A percentile compares a stretch with the other conserved stretches of the same genome.
Conservation (phyloP, 2,113 vertebrate species). For the Hystrix cristata region DNA sequence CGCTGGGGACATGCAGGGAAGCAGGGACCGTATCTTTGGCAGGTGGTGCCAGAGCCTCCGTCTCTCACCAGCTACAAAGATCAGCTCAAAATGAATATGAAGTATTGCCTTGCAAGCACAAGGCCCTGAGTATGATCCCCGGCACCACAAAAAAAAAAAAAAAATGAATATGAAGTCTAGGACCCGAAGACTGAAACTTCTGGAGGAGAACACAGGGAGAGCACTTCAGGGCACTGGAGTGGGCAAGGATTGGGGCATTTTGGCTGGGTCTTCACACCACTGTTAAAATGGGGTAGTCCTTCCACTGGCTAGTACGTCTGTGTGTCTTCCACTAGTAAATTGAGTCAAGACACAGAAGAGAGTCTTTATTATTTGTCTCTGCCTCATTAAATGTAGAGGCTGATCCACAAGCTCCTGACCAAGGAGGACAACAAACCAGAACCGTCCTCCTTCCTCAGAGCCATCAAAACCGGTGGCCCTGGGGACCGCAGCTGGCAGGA, state of each 20-base stretch:
- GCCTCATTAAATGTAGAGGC: neutral
- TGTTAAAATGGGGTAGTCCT: neutral
- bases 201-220: too few relatives aligned
- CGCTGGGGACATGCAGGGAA: too few relatives aligned
- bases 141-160: too few relatives aligned
- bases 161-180: too few relatives aligned
- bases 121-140: too few relatives aligned
- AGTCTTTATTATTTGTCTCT: neutral
- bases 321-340: slow-evolving; percentile 4
- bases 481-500: neutral
- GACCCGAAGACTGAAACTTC: too few relatives aligned
- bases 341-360: neutral
- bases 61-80: neutral
- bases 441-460: neutral
- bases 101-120: too few relatives aligned
- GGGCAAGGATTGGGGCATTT: neutral
- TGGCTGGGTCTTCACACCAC: too few relatives aligned
- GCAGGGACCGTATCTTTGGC: too few relatives aligned
- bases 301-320: neutral
- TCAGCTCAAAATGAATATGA: too few relatives aligned
- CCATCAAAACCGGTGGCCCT: neutral
- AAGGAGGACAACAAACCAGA: neutral
- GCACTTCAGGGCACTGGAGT: neutral
- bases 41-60: too few relatives aligned
- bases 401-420: neutral